phyloP scores from a whole-genome alignment of 2,797 vertebrate genomes.

The Lithobates sylvaticus region DNA sequence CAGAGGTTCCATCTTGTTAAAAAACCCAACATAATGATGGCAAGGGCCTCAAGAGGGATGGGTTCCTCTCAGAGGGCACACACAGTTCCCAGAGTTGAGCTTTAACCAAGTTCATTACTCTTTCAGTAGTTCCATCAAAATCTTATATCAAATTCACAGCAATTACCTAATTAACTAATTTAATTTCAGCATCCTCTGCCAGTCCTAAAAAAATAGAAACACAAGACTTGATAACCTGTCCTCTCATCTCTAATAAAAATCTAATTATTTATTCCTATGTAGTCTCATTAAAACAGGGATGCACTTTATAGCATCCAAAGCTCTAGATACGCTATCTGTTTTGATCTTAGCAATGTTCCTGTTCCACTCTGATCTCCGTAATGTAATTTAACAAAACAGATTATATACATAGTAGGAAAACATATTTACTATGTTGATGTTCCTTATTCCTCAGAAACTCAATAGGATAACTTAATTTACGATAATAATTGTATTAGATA shows the following conservation, averaged over 20 bases:
- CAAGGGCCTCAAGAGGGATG: too few species aligned
- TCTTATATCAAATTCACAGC: too few species aligned
- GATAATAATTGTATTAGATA: slow-evolving; percentile 10
- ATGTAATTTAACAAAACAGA: neutral
- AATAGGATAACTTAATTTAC: slow-evolving; percentile 4
- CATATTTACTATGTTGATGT: slow-evolving; percentile 1
- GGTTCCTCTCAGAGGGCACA: too few species aligned
- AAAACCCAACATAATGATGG: too few species aligned
- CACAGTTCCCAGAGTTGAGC: too few species aligned
- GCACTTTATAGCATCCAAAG: neutral
- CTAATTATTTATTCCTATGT: neutral
- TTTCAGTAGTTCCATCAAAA: too few species aligned
- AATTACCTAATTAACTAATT: too few species aligned
- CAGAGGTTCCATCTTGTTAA: too few species aligned
- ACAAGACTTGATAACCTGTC: neutral
- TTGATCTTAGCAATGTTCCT: neutral
- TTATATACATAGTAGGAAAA: neutral
- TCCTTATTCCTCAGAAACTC: slow-evolving; percentile 14
- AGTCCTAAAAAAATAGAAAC: too few species aligned
- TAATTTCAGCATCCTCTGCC: too few species aligned
- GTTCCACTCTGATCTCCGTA: neutral
- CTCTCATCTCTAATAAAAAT: neutral
- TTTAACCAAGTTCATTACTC: too few species aligned
- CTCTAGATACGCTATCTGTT: neutral
- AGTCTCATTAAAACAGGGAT: neutral